phyloP scores from a whole-genome alignment of 2,888 invertebrate genomes.

The Sussaba pulchella region DNA sequence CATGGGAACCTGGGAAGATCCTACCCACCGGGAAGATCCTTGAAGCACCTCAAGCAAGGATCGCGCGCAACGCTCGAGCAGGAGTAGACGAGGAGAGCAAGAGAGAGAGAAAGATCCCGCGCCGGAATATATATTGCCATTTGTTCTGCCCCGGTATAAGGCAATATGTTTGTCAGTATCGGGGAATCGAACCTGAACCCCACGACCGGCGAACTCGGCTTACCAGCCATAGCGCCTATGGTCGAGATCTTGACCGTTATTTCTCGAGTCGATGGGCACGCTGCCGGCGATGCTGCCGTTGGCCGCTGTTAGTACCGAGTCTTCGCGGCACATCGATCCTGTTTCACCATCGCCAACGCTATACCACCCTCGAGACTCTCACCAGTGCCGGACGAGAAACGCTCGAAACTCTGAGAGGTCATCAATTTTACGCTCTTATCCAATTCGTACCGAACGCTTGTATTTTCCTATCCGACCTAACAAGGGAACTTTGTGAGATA shows the following conservation, averaged over 20 bases:
- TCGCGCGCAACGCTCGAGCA: slow-evolving; percentile 51
- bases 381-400: slow-evolving; percentile 48
- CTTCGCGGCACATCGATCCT: slow-evolving; percentile 63
- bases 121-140: slow-evolving; percentile 81
- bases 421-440: slow-evolving; percentile 65
- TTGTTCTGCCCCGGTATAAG: slow-evolving; percentile 81
- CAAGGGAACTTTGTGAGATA: slow-evolving; percentile 65
- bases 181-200: slow-evolving; percentile 79
- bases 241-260: slow-evolving; percentile 67
- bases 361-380: slow-evolving; percentile 49
- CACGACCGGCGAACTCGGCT: slow-evolving; percentile 66
- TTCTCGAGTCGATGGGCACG: slow-evolving; percentile 67
- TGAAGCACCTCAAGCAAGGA: slow-evolving; percentile 61
- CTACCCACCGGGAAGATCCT: slow-evolving; percentile 67
- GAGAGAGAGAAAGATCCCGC: slow-evolving; percentile 48
- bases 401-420: slow-evolving; percentile 36
- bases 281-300: slow-evolving; percentile 59
- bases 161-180: slow-evolving; percentile 82
- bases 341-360: slow-evolving; percentile 53
- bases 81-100: slow-evolving; percentile 30
- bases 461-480: slow-evolving; percentile 61
- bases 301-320: slow-evolving; percentile 56
- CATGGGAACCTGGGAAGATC: slow-evolving; percentile 67
- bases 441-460: slow-evolving; percentile 58
- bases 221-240: slow-evolving; percentile 57